Percentiles rank a stretch among this genome's conserved stretches.
phyloP scores from a whole-genome alignment of 2,113 vertebrate genomes.

The Chloropsis hardwickii region DNA sequence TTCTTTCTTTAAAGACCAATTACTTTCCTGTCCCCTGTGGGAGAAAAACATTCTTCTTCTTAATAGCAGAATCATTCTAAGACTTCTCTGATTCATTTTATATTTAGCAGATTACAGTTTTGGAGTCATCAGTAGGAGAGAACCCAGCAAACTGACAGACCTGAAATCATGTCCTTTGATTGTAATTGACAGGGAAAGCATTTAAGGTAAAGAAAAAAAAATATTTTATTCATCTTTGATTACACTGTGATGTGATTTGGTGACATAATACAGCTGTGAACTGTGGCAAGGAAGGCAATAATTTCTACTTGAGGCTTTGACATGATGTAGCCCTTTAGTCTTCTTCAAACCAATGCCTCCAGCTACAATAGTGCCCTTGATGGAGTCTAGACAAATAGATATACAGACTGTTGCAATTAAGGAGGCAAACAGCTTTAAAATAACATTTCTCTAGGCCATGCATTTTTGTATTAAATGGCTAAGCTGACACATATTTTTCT shows the following conservation, averaged over 20 bases:
- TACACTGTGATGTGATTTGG: constrained; percentile 87
- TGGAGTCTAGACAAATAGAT: constrained; percentile 76
- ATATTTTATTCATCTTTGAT: constrained; percentile 87
- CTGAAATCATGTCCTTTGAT: constrained; percentile 88
- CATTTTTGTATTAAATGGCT: constrained; percentile 57
- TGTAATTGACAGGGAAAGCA: constrained; percentile 89
- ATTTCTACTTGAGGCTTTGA: constrained; percentile 79
- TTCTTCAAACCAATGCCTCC: constrained; percentile 69
- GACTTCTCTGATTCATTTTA: constrained; percentile 82
- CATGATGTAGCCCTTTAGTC: constrained; percentile 74
- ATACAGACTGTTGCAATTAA: constrained; percentile 69
- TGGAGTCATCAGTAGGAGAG: constrained; percentile 80
- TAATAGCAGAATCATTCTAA: constrained; percentile 82
- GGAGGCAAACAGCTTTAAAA: constrained; percentile 74
- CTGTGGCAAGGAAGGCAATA: constrained; percentile 77
- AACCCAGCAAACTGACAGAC: constrained; percentile 76
- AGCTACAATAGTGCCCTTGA: constrained; percentile 75
- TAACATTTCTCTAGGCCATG: constrained; percentile 61
- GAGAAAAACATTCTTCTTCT: constrained; percentile 74
- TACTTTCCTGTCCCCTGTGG: constrained; percentile 78
- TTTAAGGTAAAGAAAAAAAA: constrained; percentile 83
- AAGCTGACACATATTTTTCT: constrained; percentile 31
- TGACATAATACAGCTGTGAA: constrained; percentile 86
- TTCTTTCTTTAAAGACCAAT: constrained; percentile 82
- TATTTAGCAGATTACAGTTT: constrained; percentile 84